Evolutionary conservation across 1,140 invertebrate genomes (phyloP), one percentile per base, ranked within the genome.

Genomic region (Drosophila truncata): DNA sequence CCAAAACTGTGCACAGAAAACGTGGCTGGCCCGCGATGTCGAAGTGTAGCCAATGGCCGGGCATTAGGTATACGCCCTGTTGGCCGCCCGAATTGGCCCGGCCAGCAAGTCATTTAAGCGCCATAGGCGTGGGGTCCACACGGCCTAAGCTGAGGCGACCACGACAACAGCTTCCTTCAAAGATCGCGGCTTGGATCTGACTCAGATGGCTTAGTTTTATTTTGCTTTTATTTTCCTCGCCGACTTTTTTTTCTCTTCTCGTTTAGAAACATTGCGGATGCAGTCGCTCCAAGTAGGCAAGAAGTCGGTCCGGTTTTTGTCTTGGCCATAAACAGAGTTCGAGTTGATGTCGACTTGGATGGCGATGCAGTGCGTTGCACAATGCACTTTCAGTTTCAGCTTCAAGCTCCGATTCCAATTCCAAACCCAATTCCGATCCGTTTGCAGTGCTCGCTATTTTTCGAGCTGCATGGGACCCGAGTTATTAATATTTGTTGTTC

Each of bases 211-310:
- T 41, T 20, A 39, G 33, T 42, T 58, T 64, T 52, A 49, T 66
- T 61, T 55, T 25, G 20, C 46, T 31, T 41, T 67, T 23, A 35
- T 59, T 59, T 67, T 73, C 50, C 57, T 77, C 52, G 74, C 62
- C 67, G 20, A 42, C 62, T 18, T 31, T 69, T 39, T 39, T 44
- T 69, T 61, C 63, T 77, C 63, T 52, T 77, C 65, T 78, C 78
- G 80, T 73, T 84, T 84, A 87, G 84, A 87, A 87, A 87, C 78
- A 84, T 90, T 88, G 84, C 84, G 84, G 84, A 88, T 88, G 85
- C 84, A 84, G 83, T 80, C 66, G 41, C 58, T 70, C 70, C 70
- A 72, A 59, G 42, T 72, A 37, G 66, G 66, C 80, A 67, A 90
- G 84, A 88, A 88, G 84, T 90, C 79, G 85, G 78, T 82, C 84